Conservation (phyloP, 2,113 vertebrate genomes). For the Xerus inauris region DNA sequence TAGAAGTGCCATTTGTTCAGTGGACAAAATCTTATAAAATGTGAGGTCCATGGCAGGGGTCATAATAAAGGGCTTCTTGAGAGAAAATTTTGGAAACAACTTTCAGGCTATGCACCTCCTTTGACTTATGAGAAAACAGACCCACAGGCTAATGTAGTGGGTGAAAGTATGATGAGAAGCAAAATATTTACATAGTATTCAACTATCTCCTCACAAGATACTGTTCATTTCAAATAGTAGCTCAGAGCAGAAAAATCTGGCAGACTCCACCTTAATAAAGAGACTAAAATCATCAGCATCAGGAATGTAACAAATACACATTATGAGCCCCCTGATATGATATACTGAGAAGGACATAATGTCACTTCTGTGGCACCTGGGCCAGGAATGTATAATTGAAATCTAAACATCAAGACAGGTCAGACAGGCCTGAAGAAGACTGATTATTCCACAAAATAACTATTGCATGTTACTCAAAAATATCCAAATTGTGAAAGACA, state of each 20-base stretch:
- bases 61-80: background rate
- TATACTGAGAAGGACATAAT: background rate
- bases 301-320: background rate
- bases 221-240: slow-evolving; percentile 7
- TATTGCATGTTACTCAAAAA: background rate
- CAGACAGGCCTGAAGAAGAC: background rate
- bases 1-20: background rate
- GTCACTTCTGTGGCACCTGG: background rate
- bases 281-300: background rate
- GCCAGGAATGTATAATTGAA: background rate
- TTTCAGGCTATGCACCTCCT: background rate
- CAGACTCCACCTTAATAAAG: background rate
- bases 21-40: background rate
- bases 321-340: background rate
- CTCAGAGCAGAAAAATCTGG: background rate
- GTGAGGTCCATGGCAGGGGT: background rate
- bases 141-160: background rate
- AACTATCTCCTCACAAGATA: background rate
- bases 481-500: background rate
- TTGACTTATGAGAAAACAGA: background rate
- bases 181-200: background rate
- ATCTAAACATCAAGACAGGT: background rate
- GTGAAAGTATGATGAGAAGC: background rate
- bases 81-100: background rate
- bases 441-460: background rate